A percentile compares a stretch with the other conserved stretches of the same genome.
Evolutionary conservation across 2,113 vertebrate genomes (phyloP).

Genomic region (Antigone vipio): DNA sequence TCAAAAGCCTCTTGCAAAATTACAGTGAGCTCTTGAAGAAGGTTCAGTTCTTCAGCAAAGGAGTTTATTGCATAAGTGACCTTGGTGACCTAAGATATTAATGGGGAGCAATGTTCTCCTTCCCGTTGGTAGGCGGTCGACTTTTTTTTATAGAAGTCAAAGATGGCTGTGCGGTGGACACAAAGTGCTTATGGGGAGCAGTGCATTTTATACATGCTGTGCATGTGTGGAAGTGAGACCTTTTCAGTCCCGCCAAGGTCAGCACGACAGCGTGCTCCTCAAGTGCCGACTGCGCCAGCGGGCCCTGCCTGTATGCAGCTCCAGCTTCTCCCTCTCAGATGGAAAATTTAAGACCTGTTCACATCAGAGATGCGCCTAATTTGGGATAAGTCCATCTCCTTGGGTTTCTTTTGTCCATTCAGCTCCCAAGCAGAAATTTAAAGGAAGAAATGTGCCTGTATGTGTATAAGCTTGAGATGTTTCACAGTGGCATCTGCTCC

Average conservation of each 20-base stretch:
- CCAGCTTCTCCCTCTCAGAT: background rate
- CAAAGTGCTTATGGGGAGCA: background rate
- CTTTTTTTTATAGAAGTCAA: background rate
- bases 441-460: background rate
- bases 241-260: background rate
- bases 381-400: background rate
- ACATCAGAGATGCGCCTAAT: background rate
- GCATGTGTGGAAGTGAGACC: background rate
- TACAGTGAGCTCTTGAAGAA: background rate
- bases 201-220: background rate
- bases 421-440: background rate
- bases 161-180: background rate
- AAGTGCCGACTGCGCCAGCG: background rate
- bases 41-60: background rate
- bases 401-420: background rate
- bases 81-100: background rate
- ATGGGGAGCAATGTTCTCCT: background rate
- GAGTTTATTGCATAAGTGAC: background rate
- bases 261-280: background rate
- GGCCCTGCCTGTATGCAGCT: background rate
- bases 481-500: background rate
- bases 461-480: background rate
- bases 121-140: rapidly evolving
- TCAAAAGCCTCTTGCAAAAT: background rate
- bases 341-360: background rate